phyloP scores from a whole-genome alignment of 1,140 invertebrate species.

The Achatina immaculata region DNA sequence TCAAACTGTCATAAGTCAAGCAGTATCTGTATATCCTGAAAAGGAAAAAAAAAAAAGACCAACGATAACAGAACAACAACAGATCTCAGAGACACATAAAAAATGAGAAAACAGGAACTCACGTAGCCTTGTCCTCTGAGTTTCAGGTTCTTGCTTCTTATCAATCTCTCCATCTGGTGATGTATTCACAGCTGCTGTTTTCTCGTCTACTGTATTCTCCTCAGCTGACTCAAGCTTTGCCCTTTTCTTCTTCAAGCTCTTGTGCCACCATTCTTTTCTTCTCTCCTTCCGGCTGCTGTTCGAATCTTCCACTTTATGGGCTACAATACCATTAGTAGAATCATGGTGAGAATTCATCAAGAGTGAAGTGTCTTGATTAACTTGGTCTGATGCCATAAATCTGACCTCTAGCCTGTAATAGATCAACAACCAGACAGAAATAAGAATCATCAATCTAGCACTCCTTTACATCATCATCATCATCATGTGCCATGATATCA shows the following conservation, averaged over 20 bases:
- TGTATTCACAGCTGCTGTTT: background rate
- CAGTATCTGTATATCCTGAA: too few relatives aligned
- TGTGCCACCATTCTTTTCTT: constrained; percentile 41
- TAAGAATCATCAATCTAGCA: too few relatives aligned
- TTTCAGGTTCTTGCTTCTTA: background rate
- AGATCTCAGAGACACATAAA: background rate
- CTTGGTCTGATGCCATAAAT: background rate
- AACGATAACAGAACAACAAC: too few relatives aligned
- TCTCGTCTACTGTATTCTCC: background rate
- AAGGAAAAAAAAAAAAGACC: too few relatives aligned
- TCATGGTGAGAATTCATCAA: background rate
- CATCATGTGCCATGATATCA: too few relatives aligned
- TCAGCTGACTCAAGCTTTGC: background rate
- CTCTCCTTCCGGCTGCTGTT: constrained; percentile 17
- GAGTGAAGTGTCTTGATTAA: background rate
- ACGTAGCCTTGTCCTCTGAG: background rate
- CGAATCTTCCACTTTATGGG: background rate
- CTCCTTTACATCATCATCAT: too few relatives aligned
- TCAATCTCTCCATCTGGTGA: background rate
- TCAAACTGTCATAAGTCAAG: too few relatives aligned
- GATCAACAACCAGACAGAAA: too few relatives aligned
- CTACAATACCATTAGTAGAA: background rate
- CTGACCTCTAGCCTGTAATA: background rate
- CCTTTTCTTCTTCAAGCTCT: constrained; percentile 28
- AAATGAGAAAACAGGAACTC: background rate